phyloP scores from a whole-genome alignment of 2,797 vertebrate species.

The Margarornis squamiger region DNA sequence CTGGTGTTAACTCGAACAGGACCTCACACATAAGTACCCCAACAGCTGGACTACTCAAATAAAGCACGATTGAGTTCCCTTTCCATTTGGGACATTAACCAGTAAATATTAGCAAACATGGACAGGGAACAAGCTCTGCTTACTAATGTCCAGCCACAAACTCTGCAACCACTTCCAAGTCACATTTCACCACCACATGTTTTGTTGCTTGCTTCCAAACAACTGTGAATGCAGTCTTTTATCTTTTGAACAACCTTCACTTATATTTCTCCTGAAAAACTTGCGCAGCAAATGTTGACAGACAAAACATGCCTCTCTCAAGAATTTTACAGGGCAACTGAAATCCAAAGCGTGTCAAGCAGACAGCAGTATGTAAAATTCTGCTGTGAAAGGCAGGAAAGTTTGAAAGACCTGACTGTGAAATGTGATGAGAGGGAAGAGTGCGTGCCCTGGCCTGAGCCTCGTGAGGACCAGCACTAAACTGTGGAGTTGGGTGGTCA shows the following conservation, averaged over 20 bases:
- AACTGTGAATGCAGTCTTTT: constrained; percentile 39
- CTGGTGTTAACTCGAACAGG: neutral
- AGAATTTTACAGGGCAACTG: constrained; percentile 12
- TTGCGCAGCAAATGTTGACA: constrained; percentile 14
- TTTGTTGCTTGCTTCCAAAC: constrained; percentile 25
- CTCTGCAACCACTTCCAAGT: neutral
- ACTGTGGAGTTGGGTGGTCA: neutral
- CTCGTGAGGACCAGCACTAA: neutral
- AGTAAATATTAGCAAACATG: neutral
- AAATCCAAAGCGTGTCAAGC: neutral
- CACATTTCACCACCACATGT: neutral
- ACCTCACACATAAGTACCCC: neutral
- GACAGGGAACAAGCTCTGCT: neutral
- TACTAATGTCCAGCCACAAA: neutral
- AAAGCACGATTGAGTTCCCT: neutral
- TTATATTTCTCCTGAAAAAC: constrained; percentile 38
- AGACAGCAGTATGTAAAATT: neutral
- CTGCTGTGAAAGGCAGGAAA: neutral
- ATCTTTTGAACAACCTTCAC: constrained; percentile 41
- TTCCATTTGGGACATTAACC: neutral
- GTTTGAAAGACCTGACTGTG: neutral
- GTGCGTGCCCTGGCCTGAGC: neutral
- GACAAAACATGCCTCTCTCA: constrained; percentile 30
- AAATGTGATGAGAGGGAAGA: neutral
- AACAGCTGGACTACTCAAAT: neutral